Evolutionary conservation across 2,113 vertebrate species (phyloP).

Genomic region (Lepidothrix coronata): DNA sequence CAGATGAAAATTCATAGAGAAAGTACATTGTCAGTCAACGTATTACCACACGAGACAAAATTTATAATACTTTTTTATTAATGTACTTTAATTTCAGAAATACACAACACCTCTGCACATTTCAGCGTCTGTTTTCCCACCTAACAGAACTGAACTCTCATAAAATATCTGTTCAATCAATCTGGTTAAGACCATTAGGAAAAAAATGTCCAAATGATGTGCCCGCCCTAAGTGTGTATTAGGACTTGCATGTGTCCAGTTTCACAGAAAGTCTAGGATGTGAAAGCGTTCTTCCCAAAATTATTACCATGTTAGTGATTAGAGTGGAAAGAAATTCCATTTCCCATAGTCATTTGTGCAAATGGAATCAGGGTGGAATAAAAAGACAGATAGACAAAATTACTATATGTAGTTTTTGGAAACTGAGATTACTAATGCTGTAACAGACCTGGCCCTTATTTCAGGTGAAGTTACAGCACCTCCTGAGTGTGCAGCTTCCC

Average conservation of each 20-base stretch:
- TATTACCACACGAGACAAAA: neutral
- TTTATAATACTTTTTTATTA: neutral
- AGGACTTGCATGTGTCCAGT: neutral
- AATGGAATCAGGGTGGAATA: neutral
- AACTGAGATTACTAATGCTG: neutral
- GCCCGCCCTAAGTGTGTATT: neutral
- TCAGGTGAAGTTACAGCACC: neutral
- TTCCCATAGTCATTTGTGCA: rapidly evolving
- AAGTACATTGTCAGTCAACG: neutral
- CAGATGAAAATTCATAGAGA: neutral
- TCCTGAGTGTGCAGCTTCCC: neutral
- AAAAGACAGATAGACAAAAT: neutral
- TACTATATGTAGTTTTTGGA: neutral
- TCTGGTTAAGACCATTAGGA: neutral
- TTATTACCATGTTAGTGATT: neutral
- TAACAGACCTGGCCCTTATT: neutral
- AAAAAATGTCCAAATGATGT: neutral
- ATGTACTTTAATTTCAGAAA: neutral
- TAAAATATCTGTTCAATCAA: neutral
- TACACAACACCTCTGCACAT: neutral
- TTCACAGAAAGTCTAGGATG: neutral
- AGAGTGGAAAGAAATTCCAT: neutral
- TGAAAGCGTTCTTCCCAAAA: neutral
- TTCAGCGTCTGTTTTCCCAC: neutral
- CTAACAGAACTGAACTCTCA: neutral